A percentile compares a stretch with the other conserved stretches of the same genome.
phyloP scores from a whole-genome alignment of 2,797 vertebrate genomes.

The Sandelia bainsii region DNA sequence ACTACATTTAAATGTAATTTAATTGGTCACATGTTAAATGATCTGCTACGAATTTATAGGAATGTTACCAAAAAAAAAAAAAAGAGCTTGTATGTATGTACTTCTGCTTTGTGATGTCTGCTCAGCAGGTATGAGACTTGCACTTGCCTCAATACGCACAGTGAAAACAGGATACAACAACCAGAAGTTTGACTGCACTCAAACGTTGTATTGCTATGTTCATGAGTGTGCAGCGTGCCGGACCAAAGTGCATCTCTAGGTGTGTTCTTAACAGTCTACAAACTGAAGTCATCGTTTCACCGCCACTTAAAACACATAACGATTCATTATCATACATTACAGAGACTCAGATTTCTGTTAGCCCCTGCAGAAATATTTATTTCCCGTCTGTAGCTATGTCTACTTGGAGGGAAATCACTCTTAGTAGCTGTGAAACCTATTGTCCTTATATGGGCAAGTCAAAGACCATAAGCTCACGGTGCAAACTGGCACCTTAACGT shows the following conservation, averaged over 20 bases:
- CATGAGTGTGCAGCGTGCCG: background rate
- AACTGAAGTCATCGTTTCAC: constrained; percentile 28
- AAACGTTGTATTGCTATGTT: background rate
- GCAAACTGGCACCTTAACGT: constrained; percentile 39
- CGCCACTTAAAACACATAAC: background rate
- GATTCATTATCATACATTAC: constrained; percentile 9
- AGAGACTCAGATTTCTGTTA: background rate
- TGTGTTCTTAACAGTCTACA: constrained; percentile 8
- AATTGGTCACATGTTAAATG: background rate
- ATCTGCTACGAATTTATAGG: background rate
- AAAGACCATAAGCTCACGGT: constrained; percentile 39
- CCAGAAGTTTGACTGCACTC: background rate
- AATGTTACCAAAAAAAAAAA: background rate
- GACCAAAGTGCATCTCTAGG: constrained; percentile 71
- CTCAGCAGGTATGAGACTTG: constrained; percentile 1
- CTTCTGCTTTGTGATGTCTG: constrained; percentile 33
- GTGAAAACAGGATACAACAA: constrained; percentile 2
- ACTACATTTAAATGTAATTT: constrained; percentile 9
- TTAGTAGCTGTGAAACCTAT: constrained; percentile 29
- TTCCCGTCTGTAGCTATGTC: constrained; percentile 41
- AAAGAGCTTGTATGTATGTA: background rate
- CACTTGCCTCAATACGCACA: background rate
- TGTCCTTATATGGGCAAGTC: constrained; percentile 80
- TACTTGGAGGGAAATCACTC: constrained; percentile 29
- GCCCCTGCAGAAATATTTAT: constrained; percentile 28